Base-by-base conservation (phyloP, 2,888 invertebrate genomes). In the Operophtera brumata region DNA sequence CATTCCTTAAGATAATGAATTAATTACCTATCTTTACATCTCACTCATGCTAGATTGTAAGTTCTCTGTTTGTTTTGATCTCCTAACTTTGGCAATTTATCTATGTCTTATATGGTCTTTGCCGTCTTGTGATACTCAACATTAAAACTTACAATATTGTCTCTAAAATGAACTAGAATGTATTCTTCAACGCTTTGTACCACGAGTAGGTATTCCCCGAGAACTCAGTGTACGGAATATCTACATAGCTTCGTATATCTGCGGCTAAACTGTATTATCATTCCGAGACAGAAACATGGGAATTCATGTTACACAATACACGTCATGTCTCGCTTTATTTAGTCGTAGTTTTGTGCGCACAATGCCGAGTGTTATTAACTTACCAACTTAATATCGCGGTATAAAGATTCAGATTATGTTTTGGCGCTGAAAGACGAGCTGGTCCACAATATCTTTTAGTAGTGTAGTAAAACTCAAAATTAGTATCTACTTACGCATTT, bases 331-430 rank as follows among this genome's bases (percentile, higher is more conserved):
- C 65, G 66, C 62, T 71, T 75, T 75, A 71, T 72, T 70, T 64
- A 69, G 66, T 66, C 59, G 65, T 71, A 69, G 67, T 76, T 78
- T 70, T 68, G 69, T 67, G 74, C 74, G 74, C 74, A 73, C 65
- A 70, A 71, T 70, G 66, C 69, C 74, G 70, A 70, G 66, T 71
- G 70, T 76, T 78, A 79, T 79, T 78, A 80, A 78, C 74, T 77
- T 72, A 69, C 70, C 69, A 68, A 69, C 70, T 70, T 71, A 68
- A 68, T 70, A 70, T 73, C 59, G 66, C 52, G 57, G 70, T 71
- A 75, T 77, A 77, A 73, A 71, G 69, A 78, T 75, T 67, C 72
- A 75, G 67, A 70, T 75, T 75, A 74, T 71, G 72, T 63, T 61
- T 67, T 61, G 67, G 66, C 66, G 63, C 60, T 57, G 70, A 71